phyloP scores from a whole-genome alignment of 2,113 vertebrate genomes.

The Alouatta palliata region DNA sequence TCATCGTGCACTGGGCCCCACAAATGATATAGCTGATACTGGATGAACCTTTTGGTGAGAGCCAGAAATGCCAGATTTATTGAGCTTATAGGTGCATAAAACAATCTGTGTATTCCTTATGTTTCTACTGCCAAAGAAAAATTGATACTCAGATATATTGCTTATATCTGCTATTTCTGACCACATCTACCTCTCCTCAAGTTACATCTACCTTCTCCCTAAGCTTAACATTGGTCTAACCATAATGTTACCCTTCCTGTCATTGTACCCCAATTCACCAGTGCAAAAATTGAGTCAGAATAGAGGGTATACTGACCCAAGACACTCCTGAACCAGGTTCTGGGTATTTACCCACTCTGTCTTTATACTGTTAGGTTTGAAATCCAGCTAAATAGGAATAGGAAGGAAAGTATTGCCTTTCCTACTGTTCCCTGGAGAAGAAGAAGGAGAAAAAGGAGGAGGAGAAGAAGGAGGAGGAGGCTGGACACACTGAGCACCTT shows the following conservation, averaged over 20 bases:
- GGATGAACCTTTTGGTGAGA: not conserved
- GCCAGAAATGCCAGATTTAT: not conserved
- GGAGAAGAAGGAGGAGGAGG: not conserved
- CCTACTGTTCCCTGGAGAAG: not conserved
- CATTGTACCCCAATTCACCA: not conserved
- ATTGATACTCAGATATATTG: not conserved
- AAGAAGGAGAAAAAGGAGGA: not conserved
- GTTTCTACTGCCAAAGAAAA: constrained; percentile 9
- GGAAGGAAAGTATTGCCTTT: not conserved
- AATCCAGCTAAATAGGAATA: constrained; percentile 10
- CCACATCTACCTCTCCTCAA: not conserved
- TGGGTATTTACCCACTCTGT: not conserved
- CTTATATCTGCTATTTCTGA: constrained; percentile 15
- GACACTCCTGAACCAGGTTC: not conserved
- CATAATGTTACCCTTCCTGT: not conserved
- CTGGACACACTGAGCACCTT: not conserved
- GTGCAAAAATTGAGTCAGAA: not conserved
- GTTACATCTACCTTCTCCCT: not conserved
- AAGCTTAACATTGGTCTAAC: not conserved
- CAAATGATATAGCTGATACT: not conserved
- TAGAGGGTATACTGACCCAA: not conserved
- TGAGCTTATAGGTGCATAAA: not conserved
- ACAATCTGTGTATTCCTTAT: not conserved
- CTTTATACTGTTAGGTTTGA: not conserved
- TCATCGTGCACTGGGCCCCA: not conserved